Base-by-base conservation (phyloP, 2,797 vertebrate species). In the Heteromormyrus szaboi region DNA sequence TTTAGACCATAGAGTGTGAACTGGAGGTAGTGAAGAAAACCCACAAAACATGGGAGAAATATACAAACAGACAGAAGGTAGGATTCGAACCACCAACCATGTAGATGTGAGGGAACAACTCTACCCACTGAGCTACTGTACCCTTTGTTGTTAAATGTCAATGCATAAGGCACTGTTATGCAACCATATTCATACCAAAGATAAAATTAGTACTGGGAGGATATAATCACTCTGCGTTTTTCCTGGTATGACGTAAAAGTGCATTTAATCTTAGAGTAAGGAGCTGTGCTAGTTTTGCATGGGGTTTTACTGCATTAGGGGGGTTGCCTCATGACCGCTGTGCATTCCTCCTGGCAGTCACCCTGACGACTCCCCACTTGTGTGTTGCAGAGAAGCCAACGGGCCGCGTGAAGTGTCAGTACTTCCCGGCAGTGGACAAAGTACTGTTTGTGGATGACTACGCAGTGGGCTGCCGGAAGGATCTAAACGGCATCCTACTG, bases 381-480 rank as follows among this genome's bases (percentile, higher is more conserved):
- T 89, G 7, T 90, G 3, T 91, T 85, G 22, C 94, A 99, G 99
- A 97, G 91, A 99, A 99, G 95, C 97, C 98, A 59, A 98, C 98
- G n/a, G 97, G 97, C 88, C 97, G 97, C 87, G 97, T 99, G 95
- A 97, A 97, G 93, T 99, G 98, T 96, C 99, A 99, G 94, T 99
- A 99, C 96, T 97, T 99, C 93, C 97, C 98, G 81, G 96, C 98
- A 50, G 98, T 99, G 94, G 99, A 99, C 96, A 99, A 99, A 96
- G 98, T 99, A 93, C 95, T 99, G 93, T 99, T 99, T 94, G 98
- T 99, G 95, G 98, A 99, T 0, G 99, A 99, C 95, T 99, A 98
- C 89, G 98, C 97, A 88, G 98, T 99, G 90, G 99, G 99, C 90
- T 99, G 99, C 96, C 97, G 99, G 92, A 99, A 99, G 91, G 98